Percentiles rank a stretch among this genome's conserved stretches.
phyloP scores from a whole-genome alignment of 2,888 invertebrate species.

The Clunio marinus region DNA sequence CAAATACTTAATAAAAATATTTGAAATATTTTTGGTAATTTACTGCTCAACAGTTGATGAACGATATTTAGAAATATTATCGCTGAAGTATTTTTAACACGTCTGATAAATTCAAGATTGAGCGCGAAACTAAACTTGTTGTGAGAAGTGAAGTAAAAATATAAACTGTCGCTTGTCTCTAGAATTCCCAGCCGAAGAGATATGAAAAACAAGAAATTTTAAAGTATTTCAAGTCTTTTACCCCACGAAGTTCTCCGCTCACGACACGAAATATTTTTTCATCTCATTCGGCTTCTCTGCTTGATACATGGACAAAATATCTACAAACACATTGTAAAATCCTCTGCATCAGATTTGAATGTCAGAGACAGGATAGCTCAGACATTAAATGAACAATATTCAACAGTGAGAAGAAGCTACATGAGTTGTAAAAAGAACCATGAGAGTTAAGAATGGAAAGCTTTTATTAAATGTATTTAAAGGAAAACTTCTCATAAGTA shows the following conservation, averaged over 20 bases:
- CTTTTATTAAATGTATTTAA: background rate
- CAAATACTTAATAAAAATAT: background rate
- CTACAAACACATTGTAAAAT: background rate
- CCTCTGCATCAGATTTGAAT: background rate
- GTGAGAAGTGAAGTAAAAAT: conserved; percentile 8
- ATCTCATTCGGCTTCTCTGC: background rate
- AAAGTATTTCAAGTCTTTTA: conserved; percentile 2
- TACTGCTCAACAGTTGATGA: background rate
- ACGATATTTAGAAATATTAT: background rate
- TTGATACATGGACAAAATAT: background rate
- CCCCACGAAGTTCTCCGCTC: conserved; percentile 10
- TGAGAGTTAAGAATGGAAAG: conserved; percentile 11
- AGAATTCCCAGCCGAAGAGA: background rate
- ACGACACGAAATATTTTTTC: conserved; percentile 1
- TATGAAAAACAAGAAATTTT: conserved; percentile 11
- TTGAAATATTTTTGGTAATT: too few relatives aligned
- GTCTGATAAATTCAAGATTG: conserved; percentile 3
- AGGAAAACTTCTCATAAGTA: too few relatives aligned
- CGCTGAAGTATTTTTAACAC: too few relatives aligned
- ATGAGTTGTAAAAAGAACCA: background rate
- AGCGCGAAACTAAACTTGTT: conserved; percentile 17
- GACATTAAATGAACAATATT: conserved; percentile 3
- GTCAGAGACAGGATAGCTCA: background rate
- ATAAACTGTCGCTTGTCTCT: conserved; percentile 14
- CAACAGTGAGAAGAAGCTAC: background rate